Base-by-base conservation (phyloP, 2,888 invertebrate genomes). In the Eutolmus rufibarbis region DNA sequence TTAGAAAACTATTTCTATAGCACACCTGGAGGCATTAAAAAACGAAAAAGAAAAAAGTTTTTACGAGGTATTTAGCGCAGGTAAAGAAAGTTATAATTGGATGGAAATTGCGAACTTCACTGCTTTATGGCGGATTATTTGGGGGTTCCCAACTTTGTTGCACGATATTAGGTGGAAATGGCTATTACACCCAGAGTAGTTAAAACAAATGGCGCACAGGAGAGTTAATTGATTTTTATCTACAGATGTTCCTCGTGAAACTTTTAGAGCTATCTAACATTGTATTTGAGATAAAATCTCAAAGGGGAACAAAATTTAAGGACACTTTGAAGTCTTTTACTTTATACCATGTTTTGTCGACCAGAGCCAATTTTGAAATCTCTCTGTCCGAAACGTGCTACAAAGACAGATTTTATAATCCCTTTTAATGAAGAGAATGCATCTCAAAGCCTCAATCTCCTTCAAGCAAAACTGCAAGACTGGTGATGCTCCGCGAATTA, bases 31-130 rank as follows among this genome's bases (percentile, higher is more conserved):
- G 66, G 16, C 66, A 19, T 57, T 51, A 34, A 82, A 82, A 82
- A 66, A 46, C 12, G 5, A 4, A 46, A 46, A 46, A 12, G 82
- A 16, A 74, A 23, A 57, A 82, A 82, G 57, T 82, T 82, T 82
- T 82, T 37, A 82, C 57, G 57, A 82, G 82, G 37, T 37, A 82
- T 57, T 82, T 82, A 57, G 19, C 19, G 66, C 46, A 82, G 82
- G 23, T 82, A 66, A 82, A 82, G 51, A 82, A 82, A 57, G 82
- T 66, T 82, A 82, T 82, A 82, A 82, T 82, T 82, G 66, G 56
- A 37, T 31, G 57, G 57, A 66, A 82, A 81, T 46, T 31, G 66
- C 28, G 66, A 19, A 66, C 23, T 28, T 12, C 23, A 66, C 66
- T 78, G 40, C 43, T 40, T 78, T 43, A 78, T 78, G 23, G 78